phyloP scores from a whole-genome alignment of 2,113 vertebrate species.

The Taurulus bubalis region DNA sequence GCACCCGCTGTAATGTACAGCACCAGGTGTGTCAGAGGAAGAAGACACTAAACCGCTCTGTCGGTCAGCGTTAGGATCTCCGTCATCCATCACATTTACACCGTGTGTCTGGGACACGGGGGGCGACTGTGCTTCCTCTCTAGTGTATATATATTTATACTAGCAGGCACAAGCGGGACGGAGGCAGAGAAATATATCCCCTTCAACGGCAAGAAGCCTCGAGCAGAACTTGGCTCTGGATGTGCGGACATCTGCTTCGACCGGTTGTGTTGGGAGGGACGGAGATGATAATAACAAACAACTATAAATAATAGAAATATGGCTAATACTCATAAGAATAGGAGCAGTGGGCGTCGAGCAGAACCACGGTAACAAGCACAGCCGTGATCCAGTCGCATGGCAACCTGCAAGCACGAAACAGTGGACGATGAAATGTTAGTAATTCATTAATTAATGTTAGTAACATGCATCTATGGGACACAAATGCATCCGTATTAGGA shows the following conservation, averaged over 20 bases:
- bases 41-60: neutral
- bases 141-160: too few relatives aligned
- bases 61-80: slow-evolving; percentile 19
- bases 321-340: too few relatives aligned
- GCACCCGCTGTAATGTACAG: slow-evolving; percentile 31
- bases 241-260: neutral
- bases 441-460: too few relatives aligned
- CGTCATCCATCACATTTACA: slow-evolving; percentile 39
- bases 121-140: neutral
- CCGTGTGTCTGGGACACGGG: neutral
- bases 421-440: too few relatives aligned
- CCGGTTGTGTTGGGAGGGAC: neutral
- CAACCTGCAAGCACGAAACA: too few relatives aligned
- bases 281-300: neutral
- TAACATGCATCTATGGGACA: neutral
- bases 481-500: neutral
- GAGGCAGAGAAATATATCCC: neutral
- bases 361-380: too few relatives aligned
- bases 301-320: too few relatives aligned
- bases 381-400: too few relatives aligned
- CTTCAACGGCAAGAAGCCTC: neutral
- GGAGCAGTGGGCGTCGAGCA: too few relatives aligned
- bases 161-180: neutral
- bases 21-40: slow-evolving; percentile 65
- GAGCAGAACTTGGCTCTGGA: neutral